Conservation (phyloP, 2,113 vertebrate species). For the Uropsilus gracilis region DNA sequence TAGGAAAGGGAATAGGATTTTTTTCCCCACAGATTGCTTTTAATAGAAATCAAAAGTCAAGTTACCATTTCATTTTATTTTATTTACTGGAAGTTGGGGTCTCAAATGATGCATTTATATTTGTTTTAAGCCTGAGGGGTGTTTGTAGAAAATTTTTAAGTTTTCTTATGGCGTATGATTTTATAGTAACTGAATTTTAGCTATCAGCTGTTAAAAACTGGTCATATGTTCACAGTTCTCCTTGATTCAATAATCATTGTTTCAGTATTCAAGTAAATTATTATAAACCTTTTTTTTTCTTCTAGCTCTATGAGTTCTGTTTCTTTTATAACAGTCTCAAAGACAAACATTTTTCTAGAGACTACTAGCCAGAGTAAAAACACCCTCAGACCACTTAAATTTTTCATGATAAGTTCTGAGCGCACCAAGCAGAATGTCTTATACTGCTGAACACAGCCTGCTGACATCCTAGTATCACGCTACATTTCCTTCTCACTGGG, state of each 20-base stretch:
- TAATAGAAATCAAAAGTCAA: neutral
- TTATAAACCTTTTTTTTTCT: neutral
- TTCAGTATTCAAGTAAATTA: neutral
- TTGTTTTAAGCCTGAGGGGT: neutral
- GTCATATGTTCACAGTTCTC: neutral
- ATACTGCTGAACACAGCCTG: neutral
- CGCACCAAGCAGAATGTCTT: neutral
- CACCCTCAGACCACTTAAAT: neutral
- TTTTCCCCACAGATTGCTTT: neutral
- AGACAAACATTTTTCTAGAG: neutral
- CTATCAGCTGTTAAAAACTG: neutral
- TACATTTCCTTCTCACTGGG: constrained; percentile 29
- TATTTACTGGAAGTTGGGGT: neutral
- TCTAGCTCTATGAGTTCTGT: neutral
- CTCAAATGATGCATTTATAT: neutral
- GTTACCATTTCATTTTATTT: neutral
- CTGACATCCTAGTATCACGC: neutral
- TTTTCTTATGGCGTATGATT: neutral
- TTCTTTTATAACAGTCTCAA: neutral
- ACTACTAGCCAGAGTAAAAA: neutral
- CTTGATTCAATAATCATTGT: neutral
- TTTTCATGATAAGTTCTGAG: constrained; percentile 29
- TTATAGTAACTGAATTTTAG: neutral
- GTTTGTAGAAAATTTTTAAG: neutral
- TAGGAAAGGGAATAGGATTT: neutral